phyloP scores from a whole-genome alignment of 2,888 invertebrate genomes.

The Thymelicus lineola region DNA sequence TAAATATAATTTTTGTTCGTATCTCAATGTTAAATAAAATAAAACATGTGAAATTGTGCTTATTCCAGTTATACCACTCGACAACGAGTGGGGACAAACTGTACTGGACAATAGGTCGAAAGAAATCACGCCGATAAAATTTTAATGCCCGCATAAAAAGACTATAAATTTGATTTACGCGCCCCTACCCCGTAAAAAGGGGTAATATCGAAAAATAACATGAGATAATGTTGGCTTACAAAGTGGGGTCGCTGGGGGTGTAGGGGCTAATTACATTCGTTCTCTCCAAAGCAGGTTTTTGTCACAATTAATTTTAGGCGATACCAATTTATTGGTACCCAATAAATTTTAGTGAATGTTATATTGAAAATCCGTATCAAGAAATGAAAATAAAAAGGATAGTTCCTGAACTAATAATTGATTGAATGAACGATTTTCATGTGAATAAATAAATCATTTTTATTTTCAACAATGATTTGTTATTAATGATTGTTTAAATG shows the following conservation, averaged over 20 bases:
- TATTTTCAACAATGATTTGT: too few species aligned
- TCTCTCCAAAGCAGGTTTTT: constrained; percentile 7
- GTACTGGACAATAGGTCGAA: constrained; percentile 75
- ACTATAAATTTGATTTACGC: constrained; percentile 84
- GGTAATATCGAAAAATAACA: constrained; percentile 84
- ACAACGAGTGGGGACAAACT: constrained; percentile 55
- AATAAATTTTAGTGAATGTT: too few species aligned
- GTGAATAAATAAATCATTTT: too few species aligned
- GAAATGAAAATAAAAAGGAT: too few species aligned
- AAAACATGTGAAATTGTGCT: constrained; percentile 16
- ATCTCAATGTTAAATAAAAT: not conserved
- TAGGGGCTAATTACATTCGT: constrained; percentile 53
- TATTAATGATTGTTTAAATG: too few species aligned
- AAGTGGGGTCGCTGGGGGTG: constrained; percentile 65
- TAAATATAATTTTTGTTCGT: too few species aligned
- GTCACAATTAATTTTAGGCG: not conserved
- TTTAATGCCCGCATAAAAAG: constrained; percentile 83
- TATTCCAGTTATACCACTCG: constrained; percentile 36
- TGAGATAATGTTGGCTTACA: constrained; percentile 80
- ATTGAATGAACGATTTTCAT: too few species aligned
- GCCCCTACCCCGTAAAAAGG: constrained; percentile 74
- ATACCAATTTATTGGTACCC: not conserved
- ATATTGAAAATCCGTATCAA: too few species aligned
- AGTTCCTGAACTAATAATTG: too few species aligned
- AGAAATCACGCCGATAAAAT: constrained; percentile 82